A percentile compares a stretch with the other conserved stretches of the same genome.
phyloP scores from a whole-genome alignment of 1,140 invertebrate genomes.

The Parapsyche elsis region DNA sequence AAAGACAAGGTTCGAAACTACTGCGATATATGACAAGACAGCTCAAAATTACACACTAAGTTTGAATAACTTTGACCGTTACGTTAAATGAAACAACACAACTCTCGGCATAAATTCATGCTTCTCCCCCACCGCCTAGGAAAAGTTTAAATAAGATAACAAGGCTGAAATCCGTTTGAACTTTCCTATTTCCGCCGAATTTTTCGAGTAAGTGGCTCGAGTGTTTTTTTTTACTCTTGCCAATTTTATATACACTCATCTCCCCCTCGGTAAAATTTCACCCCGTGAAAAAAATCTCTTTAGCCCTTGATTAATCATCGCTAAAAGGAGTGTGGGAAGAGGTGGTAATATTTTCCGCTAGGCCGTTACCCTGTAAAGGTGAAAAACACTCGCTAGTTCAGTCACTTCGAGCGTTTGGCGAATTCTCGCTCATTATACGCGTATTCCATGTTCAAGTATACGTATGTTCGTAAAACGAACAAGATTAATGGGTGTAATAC shows the following conservation, averaged over 20 bases:
- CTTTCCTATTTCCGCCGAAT: conserved; percentile 22
- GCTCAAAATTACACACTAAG: conserved; percentile 18
- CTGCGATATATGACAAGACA: conserved; percentile 4
- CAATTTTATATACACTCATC: not conserved
- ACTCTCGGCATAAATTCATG: conserved; percentile 47
- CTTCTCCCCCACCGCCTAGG: not conserved
- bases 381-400: no score
- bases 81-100: conserved; percentile 49
- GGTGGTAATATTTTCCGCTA: conserved; percentile 4
- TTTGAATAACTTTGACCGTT: conserved; percentile 47
- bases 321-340: not conserved
- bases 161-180: conserved; percentile 43
- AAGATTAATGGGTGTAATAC: not conserved
- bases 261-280: conserved; percentile 2
- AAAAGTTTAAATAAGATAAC: conserved; percentile 51
- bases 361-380: no score
- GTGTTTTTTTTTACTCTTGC: not conserved
- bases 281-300: not conserved
- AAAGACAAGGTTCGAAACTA: not conserved
- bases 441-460: no score
- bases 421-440: no score
- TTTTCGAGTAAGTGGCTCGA: not conserved
- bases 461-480: no score
- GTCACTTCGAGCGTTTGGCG: no score
- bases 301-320: conserved; percentile 21